A percentile compares a stretch with the other conserved stretches of the same genome.
phyloP scores from a whole-genome alignment of 2,113 vertebrate species.

The Acanthisitta chloris region DNA sequence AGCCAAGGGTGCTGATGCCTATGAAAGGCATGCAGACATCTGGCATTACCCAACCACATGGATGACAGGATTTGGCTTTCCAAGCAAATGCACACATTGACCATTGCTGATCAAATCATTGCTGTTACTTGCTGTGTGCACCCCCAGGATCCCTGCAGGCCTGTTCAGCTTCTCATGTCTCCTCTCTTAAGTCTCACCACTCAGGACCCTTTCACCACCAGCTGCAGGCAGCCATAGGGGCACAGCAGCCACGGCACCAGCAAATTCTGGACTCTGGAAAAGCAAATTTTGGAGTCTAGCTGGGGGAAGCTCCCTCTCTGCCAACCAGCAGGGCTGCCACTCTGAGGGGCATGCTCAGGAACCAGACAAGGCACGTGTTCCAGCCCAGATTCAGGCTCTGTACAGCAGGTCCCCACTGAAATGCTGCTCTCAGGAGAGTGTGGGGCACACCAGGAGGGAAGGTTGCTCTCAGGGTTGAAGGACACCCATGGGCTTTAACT shows the following conservation, averaged over 20 bases:
- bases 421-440: rapidly evolving
- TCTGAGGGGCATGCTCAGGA: rapidly evolving
- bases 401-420: not conserved
- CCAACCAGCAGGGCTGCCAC: not conserved
- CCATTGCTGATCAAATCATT: rapidly evolving
- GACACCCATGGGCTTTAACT: not conserved
- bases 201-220: not conserved
- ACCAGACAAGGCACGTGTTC: not conserved
- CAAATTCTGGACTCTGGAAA: not conserved
- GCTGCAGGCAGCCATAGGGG: not conserved
- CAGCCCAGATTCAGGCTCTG: not conserved
- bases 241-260: not conserved
- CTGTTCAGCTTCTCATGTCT: not conserved
- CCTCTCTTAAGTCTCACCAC: not conserved
- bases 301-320: not conserved
- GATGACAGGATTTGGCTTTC: not conserved
- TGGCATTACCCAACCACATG: rapidly evolving
- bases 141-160: not conserved
- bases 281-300: not conserved
- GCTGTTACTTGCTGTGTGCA: not conserved
- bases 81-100: rapidly evolving
- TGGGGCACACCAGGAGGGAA: rapidly evolving
- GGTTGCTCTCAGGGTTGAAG: not conserved
- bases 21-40: not conserved
- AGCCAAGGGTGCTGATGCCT: not conserved